Evolutionary conservation across 2,888 invertebrate species (phyloP), one percentile per base, ranked within the genome.

Genomic region (Ctena decussata): DNA sequence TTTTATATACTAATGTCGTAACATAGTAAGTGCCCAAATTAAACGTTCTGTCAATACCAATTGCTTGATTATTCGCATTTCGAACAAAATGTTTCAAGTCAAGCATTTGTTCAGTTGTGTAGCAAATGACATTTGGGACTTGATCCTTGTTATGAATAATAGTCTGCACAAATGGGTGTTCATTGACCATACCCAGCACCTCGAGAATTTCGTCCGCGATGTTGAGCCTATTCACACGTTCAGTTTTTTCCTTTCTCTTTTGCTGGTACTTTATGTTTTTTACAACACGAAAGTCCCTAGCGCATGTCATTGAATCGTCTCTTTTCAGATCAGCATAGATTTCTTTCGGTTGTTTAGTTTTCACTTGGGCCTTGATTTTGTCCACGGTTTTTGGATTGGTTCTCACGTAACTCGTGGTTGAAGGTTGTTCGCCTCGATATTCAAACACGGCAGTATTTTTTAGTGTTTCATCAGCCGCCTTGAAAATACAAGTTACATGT

Each of bases 141-240:
- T 60, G 60, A 49, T 78, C 71, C 53, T 84, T 84, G 27, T 74
- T 69, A 44, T 78, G 77, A 15, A 78, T 74, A 0, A 80, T 57
- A n/a, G 35, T 30, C 35, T 44, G 76, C 2, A 80, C 78, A 30
- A 57, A 76, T 24, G 82, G 60, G 21, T 60, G 60, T 3, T 60
- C 60, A 30, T 60, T 60, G 5, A 60, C 60, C 60, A 60, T 60
- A 6, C 60, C 60, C 60, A 60, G 27, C 5, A 60, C 60, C 30
- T 60, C 60, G 5, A 60, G 18, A 12, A 60, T 60, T 60, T 60
- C 60, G 27, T 60, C 60, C 8, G 60, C 60, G 6, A 60, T 21
- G 21, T 60, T 60, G 6, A 60, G 11, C 8, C 60, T 27, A 60
- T 60, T 30, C 6, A 30, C 27, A 27, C 60, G 27, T 18, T 24